Conservation (phyloP, 2,888 invertebrate species). For the Thumatha senex region DNA sequence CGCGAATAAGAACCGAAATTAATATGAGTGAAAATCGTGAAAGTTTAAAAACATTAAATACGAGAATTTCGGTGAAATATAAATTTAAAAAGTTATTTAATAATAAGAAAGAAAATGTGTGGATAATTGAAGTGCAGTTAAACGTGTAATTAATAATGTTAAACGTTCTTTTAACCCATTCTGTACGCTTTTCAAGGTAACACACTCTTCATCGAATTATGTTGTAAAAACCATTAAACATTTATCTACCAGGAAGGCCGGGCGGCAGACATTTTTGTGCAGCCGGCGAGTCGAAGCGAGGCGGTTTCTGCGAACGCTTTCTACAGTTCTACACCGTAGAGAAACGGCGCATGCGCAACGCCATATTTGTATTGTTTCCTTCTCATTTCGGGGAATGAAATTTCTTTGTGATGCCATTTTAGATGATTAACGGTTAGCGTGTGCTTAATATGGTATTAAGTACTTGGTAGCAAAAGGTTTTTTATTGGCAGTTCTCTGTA, state of each 20-base stretch:
- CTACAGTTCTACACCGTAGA: constrained; percentile 42
- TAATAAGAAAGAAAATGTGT: too few relatives aligned
- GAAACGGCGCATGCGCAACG: constrained; percentile 28
- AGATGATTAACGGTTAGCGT: constrained; percentile 4
- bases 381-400: constrained; percentile 34
- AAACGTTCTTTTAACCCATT: background rate
- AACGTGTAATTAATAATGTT: too few relatives aligned
- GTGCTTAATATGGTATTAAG: too few relatives aligned
- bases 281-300: constrained; percentile 9
- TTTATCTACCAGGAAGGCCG: constrained; percentile 38
- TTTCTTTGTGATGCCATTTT: constrained; percentile 22
- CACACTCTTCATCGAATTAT: constrained; percentile 28
- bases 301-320: constrained; percentile 39
- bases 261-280: constrained; percentile 33
- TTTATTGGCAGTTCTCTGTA: background rate
- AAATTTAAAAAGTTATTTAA: too few relatives aligned
- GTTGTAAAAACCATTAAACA: constrained; percentile 28
- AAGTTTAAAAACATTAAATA: too few relatives aligned
- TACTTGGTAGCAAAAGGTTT: too few relatives aligned
- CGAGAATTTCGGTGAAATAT: too few relatives aligned
- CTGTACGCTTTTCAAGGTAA: constrained; percentile 9
- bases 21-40: too few relatives aligned
- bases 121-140: too few relatives aligned
- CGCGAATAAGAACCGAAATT: too few relatives aligned
- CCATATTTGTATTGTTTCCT: constrained; percentile 38